Evolutionary conservation across 2,888 invertebrate species (phyloP).

Genomic region (Eristalis tenax): DNA sequence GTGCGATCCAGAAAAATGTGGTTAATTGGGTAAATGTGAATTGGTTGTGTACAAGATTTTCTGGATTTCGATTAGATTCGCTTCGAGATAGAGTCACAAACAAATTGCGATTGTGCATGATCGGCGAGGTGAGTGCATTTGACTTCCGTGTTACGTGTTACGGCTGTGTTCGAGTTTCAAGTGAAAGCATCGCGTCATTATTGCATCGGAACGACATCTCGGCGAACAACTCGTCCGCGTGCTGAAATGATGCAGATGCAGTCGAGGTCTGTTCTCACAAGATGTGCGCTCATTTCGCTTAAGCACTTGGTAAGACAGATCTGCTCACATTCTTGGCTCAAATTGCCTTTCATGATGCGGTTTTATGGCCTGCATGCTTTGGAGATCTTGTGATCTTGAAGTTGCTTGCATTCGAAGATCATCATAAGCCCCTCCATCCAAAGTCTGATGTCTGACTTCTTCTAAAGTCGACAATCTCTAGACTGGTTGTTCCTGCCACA

Average conservation of each 20-base stretch:
- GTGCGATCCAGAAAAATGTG: slow-evolving; percentile 15
- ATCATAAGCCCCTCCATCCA: too few species aligned
- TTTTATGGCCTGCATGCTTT: too few species aligned
- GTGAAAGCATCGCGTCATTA: background rate
- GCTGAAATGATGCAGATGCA: background rate
- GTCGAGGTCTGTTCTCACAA: too few species aligned
- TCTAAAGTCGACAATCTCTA: too few species aligned
- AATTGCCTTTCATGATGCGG: too few species aligned
- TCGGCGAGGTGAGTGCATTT: background rate
- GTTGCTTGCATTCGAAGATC: too few species aligned
- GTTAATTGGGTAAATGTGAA: slow-evolving; percentile 16
- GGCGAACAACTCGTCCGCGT: background rate
- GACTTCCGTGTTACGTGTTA: background rate
- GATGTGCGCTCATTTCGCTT: too few species aligned
- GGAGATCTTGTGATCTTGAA: too few species aligned
- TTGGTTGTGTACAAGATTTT: background rate
- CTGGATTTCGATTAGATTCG: background rate
- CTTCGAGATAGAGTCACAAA: background rate
- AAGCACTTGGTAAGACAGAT: too few species aligned
- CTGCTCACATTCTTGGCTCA: too few species aligned
- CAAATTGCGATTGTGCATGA: background rate
- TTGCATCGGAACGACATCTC: background rate
- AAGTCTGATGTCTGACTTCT: too few species aligned
- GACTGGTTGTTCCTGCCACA: too few species aligned
- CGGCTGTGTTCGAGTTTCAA: background rate